A percentile compares a stretch with the other conserved stretches of the same genome.
These are phyloP conservation scores for Aproaerema taeniolella DNA, from an alignment of 2,888 invertebrate genomes.

Conservation along the genomic window DNA sequence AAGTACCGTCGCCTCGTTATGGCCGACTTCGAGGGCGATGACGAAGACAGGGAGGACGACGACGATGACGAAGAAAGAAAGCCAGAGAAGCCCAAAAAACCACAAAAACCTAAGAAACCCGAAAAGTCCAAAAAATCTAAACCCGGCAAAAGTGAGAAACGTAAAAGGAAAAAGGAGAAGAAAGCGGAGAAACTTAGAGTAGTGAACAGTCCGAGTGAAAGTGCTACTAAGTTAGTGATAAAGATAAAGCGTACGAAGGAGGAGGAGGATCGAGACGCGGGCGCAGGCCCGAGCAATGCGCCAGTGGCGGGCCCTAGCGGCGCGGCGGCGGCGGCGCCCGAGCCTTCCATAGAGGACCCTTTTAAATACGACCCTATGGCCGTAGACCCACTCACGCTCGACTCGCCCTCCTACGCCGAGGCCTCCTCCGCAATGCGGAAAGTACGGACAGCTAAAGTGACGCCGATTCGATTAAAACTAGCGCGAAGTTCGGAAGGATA, in stretches of 20 bases:
- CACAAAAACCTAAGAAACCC: slow-evolving; percentile 35
- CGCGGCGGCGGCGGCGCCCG: slow-evolving; percentile 45
- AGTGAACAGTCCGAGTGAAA: slow-evolving; percentile 69
- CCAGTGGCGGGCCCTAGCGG: slow-evolving; percentile 27
- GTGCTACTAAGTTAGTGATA: slow-evolving; percentile 86
- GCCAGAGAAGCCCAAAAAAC: slow-evolving; percentile 42
- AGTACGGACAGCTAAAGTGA: slow-evolving; percentile 81
- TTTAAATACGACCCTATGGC: slow-evolving; percentile 67
- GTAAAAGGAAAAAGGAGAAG: slow-evolving; percentile 75
- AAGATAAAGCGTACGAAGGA: slow-evolving; percentile 80
- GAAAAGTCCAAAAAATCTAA: slow-evolving; percentile 75
- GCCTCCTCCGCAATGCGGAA: slow-evolving; percentile 67
- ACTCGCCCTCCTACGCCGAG: slow-evolving; percentile 58
- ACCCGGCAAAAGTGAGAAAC: slow-evolving; percentile 57
- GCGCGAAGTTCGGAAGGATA: slow-evolving; percentile 88
- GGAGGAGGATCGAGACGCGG: slow-evolving; percentile 31
- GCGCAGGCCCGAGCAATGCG: slow-evolving; percentile 11
- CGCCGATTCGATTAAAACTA: slow-evolving; percentile 90
- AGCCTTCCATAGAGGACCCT: slow-evolving; percentile 53
- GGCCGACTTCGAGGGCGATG: slow-evolving; percentile 87
- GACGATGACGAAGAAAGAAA: slow-evolving; percentile 64
- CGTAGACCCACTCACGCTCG: slow-evolving; percentile 64
- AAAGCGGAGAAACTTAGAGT: slow-evolving; percentile 73
- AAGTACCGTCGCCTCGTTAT: slow-evolving; percentile 90
- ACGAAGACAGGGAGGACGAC: slow-evolving; percentile 70